Evolutionary conservation across 92 coral and sea anemone genomes (phyloP), one percentile per base, ranked within the genome.

Genomic region (Metridium senile): DNA sequence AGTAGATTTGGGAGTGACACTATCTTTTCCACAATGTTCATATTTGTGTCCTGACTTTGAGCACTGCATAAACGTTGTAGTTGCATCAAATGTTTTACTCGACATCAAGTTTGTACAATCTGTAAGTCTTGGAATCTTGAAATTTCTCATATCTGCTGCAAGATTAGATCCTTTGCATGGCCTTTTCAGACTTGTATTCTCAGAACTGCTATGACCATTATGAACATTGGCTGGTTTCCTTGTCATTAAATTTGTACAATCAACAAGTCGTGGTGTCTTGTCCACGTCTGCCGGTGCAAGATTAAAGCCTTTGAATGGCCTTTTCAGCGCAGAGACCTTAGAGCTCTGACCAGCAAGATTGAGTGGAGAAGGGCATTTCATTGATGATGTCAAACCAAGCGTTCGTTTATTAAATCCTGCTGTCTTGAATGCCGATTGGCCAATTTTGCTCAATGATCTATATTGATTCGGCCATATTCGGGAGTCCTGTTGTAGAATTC

Each of bases 391-490:
- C 66, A 32, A 29, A 13, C 67, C 58, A 27, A 82, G 33, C 0
- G 81, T 74, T 49, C 86, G 94, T 28, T 72, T 69, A 0, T 68
- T 83, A 23, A 89, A 88, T 16, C 91, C 86, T 39, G n/a, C n/a
- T n/a, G 49, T 39, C 49, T 39, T 39, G 49, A 39, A 13, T 39
- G 13, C 20, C 65, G 81, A 62, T 83, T 89, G 56, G 56, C 31
- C 35, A 43, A 35, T 22, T 58, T 56, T 61, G 74, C 66, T 47
- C 83, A 27, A 39, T 13, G 49, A 39, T 39, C 13, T 39, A 39
- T 13, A 13, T 39, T 39, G 49, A 39, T 39, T 39, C 13, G 49
- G 13, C 49, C 49, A 39, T 13, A 13, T 39, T 39, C 49, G 49
- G 49, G 49, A 39, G 6, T 39, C 49, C 49, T 39, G 49, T 39